Evolutionary conservation across 1,140 invertebrate genomes (phyloP).

Genomic region (Cephus cinctus): DNA sequence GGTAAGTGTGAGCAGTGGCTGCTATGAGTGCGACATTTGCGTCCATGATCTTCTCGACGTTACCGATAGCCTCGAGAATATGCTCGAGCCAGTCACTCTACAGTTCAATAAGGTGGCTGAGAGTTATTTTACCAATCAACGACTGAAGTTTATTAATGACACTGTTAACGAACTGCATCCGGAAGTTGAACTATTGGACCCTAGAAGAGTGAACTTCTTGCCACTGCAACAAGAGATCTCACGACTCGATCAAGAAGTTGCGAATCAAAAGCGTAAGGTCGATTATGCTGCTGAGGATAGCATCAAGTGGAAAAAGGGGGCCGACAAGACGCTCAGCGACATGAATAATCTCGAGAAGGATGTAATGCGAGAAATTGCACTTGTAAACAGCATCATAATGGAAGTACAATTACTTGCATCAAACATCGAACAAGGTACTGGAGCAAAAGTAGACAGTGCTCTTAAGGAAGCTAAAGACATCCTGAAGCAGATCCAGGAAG

Average conservation of each 20-base stretch:
- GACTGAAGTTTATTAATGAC: conserved; percentile 73
- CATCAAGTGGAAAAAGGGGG: conserved; percentile 55
- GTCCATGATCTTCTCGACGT: conserved; percentile 84
- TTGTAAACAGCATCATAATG: conserved; percentile 61
- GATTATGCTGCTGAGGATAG: conserved; percentile 52
- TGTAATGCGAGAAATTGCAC: conserved; percentile 54
- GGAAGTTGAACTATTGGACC: conserved; percentile 66
- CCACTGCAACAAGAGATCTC: conserved; percentile 63
- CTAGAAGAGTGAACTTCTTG: conserved; percentile 62
- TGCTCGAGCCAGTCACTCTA: conserved; percentile 65
- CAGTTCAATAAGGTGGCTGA: conserved; percentile 73
- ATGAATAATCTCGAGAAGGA: conserved; percentile 58
- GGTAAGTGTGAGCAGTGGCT: conserved; percentile 70
- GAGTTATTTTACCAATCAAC: conserved; percentile 76
- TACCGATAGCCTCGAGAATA: conserved; percentile 69
- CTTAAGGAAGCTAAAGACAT: conserved; percentile 72
- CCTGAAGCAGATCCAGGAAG: conserved; percentile 65
- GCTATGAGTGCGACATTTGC: conserved; percentile 85
- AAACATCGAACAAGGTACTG: conserved; percentile 62
- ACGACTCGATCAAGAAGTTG: conserved; percentile 59
- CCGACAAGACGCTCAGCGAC: conserved; percentile 59
- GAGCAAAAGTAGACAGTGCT: conserved; percentile 75
- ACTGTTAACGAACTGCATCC: conserved; percentile 64
- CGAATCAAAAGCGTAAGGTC: conserved; percentile 61
- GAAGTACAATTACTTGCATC: conserved; percentile 69